Evolutionary conservation across 2,797 vertebrate species (phyloP), one percentile per base, ranked within the genome.

Genomic region (Rhinichthys osculus): DNA sequence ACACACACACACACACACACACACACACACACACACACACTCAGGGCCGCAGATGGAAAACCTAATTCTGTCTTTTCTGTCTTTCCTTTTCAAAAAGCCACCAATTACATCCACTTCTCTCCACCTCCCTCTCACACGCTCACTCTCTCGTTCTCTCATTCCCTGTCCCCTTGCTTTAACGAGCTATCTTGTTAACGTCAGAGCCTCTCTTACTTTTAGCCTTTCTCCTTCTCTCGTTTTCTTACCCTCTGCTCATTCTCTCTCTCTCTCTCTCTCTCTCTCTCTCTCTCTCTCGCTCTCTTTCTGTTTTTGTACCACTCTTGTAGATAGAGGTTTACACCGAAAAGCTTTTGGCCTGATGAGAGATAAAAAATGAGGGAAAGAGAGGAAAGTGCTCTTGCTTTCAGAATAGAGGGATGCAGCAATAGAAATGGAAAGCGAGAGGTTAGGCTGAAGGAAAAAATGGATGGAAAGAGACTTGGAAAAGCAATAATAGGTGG

Each of bases 31-130:
- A 30, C 76, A 67, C 79, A 82, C 87, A 72, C 88, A 87, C 84
- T 91, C 90, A 84, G 85, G 89, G 72, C 81, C 81, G 82, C 86
- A 91, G 91, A 92, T 92, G 91, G 93, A 94, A 94, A 84, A 95
- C 92, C 93, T 93, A 94, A 94, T 94, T 94, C 93, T 94, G 92
- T 93, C 93, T 93, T 92, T 93, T 93, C 91, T 91, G 92, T 92
- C 91, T 88, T 89, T 91, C 89, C 92, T 92, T 94, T 95, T 94
- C 91, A 94, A 93, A 94, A 94, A 91, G 91, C 93, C 91, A 92
- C 94, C 94, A 95, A 95, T 95, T 95, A 95, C 93, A 93, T 93
- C 92, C 89, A 91, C 93, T 93, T 93, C 91, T 92, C 91, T 44
- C 89, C 82, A 76, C 76, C 85, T 21, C 66, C 74, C 87, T 81